A percentile compares a stretch with the other conserved stretches of the same genome.
Evolutionary conservation across 1,140 invertebrate genomes (phyloP).

Genomic region (Meloidogyne hapla): DNA sequence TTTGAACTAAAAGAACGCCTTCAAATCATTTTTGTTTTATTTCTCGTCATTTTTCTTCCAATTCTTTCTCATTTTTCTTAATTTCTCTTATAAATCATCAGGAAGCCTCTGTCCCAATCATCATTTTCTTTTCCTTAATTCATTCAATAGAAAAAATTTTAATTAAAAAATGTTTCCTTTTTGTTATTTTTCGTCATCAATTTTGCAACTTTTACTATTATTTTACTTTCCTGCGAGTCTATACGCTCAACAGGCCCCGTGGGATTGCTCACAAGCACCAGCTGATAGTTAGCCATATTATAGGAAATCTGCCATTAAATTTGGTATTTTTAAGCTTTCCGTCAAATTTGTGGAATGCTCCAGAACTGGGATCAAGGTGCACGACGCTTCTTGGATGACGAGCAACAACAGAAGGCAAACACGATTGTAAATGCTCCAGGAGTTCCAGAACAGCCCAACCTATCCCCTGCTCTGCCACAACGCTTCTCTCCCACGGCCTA

Average conservation of each 20-base stretch:
- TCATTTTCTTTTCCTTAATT: neutral
- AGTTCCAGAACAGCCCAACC: slow-evolving; percentile 47
- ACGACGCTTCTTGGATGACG: slow-evolving; percentile 36
- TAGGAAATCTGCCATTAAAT: neutral
- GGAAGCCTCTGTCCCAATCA: neutral
- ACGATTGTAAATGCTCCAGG: slow-evolving; percentile 46
- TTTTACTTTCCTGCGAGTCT: neutral
- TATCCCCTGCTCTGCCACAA: slow-evolving; percentile 39
- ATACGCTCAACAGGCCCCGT: slow-evolving; percentile 8
- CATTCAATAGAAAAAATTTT: neutral
- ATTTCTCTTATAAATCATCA: neutral
- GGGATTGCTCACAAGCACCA: slow-evolving; percentile 11
- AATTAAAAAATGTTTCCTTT: neutral
- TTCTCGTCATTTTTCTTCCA: neutral
- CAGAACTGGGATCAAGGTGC: slow-evolving; percentile 46
- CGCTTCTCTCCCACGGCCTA: slow-evolving; percentile 28
- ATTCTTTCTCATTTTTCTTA: neutral
- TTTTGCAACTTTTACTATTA: neutral
- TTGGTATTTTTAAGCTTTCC: slow-evolving; percentile 41
- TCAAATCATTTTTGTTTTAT: neutral
- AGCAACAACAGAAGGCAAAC: slow-evolving; percentile 38
- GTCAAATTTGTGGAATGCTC: slow-evolving; percentile 39
- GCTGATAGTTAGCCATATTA: slow-evolving; percentile 1
- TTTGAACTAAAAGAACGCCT: neutral
- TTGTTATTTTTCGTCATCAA: neutral